These are phyloP conservation scores for Mesembrinibis cayennensis DNA, from an alignment of 2,113 vertebrate species.

Conservation along the genomic window DNA sequence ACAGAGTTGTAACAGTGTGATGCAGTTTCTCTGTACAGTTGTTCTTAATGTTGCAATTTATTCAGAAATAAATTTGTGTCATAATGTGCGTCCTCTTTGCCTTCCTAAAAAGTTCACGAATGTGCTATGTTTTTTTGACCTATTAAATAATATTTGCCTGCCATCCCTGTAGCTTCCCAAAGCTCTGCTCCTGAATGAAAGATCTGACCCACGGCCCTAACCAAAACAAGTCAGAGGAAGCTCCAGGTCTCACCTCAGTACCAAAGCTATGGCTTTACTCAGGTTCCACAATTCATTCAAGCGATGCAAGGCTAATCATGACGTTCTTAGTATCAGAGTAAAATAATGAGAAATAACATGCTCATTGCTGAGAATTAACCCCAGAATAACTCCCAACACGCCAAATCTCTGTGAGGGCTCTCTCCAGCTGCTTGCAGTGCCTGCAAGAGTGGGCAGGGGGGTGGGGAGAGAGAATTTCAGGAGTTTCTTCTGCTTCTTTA, in stretches of 20 bases:
- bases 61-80: conserved; percentile 77
- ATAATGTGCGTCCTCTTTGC: background rate
- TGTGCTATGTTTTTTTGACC: background rate
- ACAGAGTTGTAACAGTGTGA: conserved; percentile 69
- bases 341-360: background rate
- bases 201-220: background rate
- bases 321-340: background rate
- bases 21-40: conserved; percentile 67
- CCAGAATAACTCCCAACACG: background rate
- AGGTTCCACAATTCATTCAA: background rate
- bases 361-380: background rate
- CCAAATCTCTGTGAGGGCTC: background rate
- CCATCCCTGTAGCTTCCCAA: background rate
- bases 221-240: background rate
- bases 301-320: background rate
- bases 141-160: background rate
- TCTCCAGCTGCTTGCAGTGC: background rate
- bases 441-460: background rate
- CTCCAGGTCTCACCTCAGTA: background rate
- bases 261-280: background rate
- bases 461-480: background rate
- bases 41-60: conserved; percentile 59
- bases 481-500: background rate
- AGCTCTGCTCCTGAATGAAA: background rate
- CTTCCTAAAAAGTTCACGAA: background rate